Conservation (phyloP, 2,113 vertebrate genomes). For the Ursus arctos region DNA sequence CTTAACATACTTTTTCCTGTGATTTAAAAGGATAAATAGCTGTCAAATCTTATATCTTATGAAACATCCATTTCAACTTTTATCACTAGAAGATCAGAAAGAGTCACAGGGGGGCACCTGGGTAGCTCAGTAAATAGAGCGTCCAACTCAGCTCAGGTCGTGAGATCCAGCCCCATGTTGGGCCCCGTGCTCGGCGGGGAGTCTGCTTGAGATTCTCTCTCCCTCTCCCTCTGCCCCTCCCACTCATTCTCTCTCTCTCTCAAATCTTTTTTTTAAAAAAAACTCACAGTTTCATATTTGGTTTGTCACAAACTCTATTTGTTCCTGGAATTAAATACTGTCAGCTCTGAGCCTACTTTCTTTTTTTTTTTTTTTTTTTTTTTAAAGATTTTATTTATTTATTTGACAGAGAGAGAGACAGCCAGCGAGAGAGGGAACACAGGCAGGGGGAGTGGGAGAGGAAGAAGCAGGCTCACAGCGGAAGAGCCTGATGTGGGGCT, state of each 20-base stretch:
- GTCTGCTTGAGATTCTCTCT: neutral
- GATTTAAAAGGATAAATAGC: neutral
- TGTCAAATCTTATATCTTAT: neutral
- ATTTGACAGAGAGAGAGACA: no score
- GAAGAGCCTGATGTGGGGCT: no score
- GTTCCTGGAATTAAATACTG: neutral
- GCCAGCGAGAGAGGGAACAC: no score
- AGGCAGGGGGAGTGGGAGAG: no score
- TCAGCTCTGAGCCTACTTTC: neutral
- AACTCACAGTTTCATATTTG: neutral
- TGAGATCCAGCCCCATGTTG: neutral
- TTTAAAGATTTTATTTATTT: no score
- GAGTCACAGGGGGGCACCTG: neutral
- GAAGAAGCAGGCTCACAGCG: no score
- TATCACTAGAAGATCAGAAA: neutral
- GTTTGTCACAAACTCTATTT: neutral
- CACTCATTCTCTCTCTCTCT: neutral
- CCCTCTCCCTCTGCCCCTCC: neutral
- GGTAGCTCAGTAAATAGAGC: neutral
- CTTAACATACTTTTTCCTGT: neutral
- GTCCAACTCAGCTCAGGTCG: neutral
- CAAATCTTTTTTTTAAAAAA: neutral
- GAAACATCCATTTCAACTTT: neutral
- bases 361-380: no score
- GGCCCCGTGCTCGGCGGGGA: neutral